Evolutionary conservation across 2,888 invertebrate genomes (phyloP), one percentile per base, ranked within the genome.

Genomic region (Apodemia zela): DNA sequence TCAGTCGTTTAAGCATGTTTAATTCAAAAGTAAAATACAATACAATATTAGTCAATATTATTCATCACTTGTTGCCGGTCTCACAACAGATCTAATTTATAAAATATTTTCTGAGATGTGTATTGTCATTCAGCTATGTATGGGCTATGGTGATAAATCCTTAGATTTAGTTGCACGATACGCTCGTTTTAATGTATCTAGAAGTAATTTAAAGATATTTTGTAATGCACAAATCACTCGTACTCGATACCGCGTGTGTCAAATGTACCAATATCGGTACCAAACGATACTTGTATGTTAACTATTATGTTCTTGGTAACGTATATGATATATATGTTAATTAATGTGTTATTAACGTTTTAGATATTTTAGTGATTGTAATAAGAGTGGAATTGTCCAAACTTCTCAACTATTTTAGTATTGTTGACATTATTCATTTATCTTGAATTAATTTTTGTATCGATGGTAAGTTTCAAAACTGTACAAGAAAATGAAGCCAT

Each of bases 301-400:
- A 57, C 29, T 80, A 78, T 69, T 84, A 73, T 81, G 82, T 85
- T 83, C 73, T 72, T 68, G 78, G 78, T 82, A 80, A 78, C 79
- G 76, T 78, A 73, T 77, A 33, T 8, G 7, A 33, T 33, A 73
- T 77, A 79, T 78, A 78, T 81, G 80, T 83, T 84, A 84, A 82
- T 77, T 78, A 79, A 79, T 74, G 83, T 81, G 85, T 87, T 85
- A 78, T 81, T 80, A 79, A 85, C 83, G 78, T 83, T 86, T 87
- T 87, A 87, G 82, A 82, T 75, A 82, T 79, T 80, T 87, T 84
- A 84, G 85, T 85, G 84, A 84, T 88, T 86, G 54, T 62, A 58
- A 33, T 62, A 62, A 47, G 59, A 66, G 66, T 65, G 67, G 64
- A 61, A 66, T 68, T 64, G 64, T 62, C 47, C 63, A 62, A 65